These are phyloP conservation scores for Mormyrops boulengeri DNA, from an alignment of 2,797 vertebrate genomes.

Conservation along the genomic window DNA sequence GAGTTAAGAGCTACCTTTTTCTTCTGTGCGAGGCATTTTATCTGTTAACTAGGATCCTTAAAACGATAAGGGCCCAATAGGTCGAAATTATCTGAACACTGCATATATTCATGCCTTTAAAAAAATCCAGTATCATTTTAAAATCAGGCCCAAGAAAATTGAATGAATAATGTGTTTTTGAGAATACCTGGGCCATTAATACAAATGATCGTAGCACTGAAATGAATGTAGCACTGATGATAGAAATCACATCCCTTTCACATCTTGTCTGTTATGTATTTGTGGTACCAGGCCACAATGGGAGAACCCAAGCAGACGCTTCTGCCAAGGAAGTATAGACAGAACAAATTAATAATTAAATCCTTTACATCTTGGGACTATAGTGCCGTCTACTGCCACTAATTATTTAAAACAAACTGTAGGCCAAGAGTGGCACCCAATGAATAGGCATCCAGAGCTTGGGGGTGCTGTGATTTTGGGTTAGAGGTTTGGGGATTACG, in stretches of 20 bases:
- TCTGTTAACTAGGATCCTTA: background rate
- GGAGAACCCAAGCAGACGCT: constrained; percentile 5
- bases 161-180: background rate
- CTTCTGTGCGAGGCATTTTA: background rate
- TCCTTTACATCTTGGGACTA: constrained; percentile 21
- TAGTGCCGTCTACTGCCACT: constrained; percentile 16
- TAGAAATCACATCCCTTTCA: background rate
- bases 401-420: constrained; percentile 26
- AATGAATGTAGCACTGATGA: background rate
- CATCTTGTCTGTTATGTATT: background rate
- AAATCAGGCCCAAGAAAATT: background rate
- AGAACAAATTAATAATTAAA: constrained; percentile 31
- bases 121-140: background rate
- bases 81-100: background rate
- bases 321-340: constrained; percentile 17
- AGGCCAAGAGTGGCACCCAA: constrained; percentile 22
- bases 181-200: background rate
- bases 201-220: background rate
- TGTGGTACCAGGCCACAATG: background rate
- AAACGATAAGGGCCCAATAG: background rate
- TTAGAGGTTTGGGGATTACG: background rate
- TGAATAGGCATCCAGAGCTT: background rate
- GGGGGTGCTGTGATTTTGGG: too few relatives aligned
- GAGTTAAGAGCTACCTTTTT: background rate
- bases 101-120: background rate